Percentiles rank a stretch among this genome's conserved stretches.
Evolutionary conservation across 2,113 vertebrate species (phyloP).

Genomic region (Cyanoderma ruficeps): DNA sequence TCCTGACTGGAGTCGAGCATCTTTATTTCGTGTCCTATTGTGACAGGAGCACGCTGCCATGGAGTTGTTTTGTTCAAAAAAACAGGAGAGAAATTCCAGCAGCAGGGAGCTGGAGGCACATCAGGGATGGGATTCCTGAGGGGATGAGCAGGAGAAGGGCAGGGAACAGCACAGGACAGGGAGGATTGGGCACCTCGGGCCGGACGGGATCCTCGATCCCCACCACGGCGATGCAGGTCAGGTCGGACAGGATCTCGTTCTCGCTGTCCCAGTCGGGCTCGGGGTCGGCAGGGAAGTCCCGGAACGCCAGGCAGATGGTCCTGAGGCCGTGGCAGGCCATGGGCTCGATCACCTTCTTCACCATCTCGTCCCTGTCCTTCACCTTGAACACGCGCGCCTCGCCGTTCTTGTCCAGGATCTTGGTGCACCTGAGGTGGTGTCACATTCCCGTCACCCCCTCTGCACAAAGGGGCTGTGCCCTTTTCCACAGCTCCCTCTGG

Average conservation of each 20-base stretch:
- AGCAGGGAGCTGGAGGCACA: neutral
- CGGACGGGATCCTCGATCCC: constrained; percentile 97
- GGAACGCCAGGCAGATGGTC: constrained; percentile 92
- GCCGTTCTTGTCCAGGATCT: constrained; percentile 84
- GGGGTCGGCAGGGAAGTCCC: constrained; percentile 78
- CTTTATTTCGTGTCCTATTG: too few species aligned
- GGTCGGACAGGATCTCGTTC: constrained; percentile 85
- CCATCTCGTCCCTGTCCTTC: constrained; percentile 93
- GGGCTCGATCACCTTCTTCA: constrained; percentile 91
- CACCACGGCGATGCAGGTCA: constrained; percentile 90
- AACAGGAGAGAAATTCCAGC: too few species aligned
- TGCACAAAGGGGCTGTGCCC: too few species aligned
- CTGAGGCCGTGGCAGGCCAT: constrained; percentile 94
- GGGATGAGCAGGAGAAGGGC: neutral
- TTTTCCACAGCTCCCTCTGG: too few species aligned
- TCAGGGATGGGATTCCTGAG: neutral
- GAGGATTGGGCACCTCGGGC: constrained; percentile 79
- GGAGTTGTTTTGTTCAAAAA: too few species aligned
- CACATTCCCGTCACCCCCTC: neutral
- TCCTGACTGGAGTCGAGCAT: too few species aligned
- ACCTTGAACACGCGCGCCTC: constrained; percentile 80
- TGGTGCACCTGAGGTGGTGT: constrained; percentile 80
- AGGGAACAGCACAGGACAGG: neutral
- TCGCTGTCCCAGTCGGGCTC: constrained; percentile 92
- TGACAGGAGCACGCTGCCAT: too few species aligned